Percentiles rank a stretch among this genome's conserved stretches.
phyloP scores from a whole-genome alignment of 2,888 invertebrate species.

The Arge pagana region DNA sequence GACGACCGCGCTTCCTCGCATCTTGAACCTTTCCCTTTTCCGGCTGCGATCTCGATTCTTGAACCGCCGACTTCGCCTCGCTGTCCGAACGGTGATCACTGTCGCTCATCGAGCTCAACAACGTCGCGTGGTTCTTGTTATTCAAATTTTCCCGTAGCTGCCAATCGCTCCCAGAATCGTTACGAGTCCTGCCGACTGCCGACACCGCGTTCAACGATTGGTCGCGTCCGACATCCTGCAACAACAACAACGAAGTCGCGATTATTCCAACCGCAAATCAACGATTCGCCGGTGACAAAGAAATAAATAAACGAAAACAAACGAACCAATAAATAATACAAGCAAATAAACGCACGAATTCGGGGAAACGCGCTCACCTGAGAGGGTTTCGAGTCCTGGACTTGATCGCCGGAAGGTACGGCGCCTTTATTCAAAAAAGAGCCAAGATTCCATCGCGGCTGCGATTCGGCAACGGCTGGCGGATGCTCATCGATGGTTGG shows the following conservation, averaged over 20 bases:
- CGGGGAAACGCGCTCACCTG: slow-evolving; percentile 34
- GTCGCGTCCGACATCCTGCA: slow-evolving; percentile 38
- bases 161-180: slow-evolving; percentile 44
- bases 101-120: slow-evolving; percentile 58
- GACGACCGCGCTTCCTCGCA: slow-evolving; percentile 60
- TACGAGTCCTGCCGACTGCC: slow-evolving; percentile 30
- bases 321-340: too few relatives aligned
- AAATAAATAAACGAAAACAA: too few relatives aligned
- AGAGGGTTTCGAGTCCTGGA: slow-evolving; percentile 40
- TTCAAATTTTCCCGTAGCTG: slow-evolving; percentile 51
- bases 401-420: slow-evolving; percentile 43
- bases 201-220: slow-evolving; percentile 43
- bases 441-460: slow-evolving; percentile 55
- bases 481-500: slow-evolving; percentile 41
- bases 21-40: slow-evolving; percentile 56
- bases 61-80: slow-evolving; percentile 50
- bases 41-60: slow-evolving; percentile 39
- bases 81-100: slow-evolving; percentile 52
- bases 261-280: too few relatives aligned
- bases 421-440: slow-evolving; percentile 52
- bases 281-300: slow-evolving; percentile 60
- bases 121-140: slow-evolving; percentile 55
- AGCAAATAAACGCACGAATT: neutral
- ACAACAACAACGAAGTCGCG: neutral
- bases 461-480: slow-evolving; percentile 58